Evolutionary conservation across 2,113 vertebrate species (phyloP).

Genomic region (Lagopus muta): DNA sequence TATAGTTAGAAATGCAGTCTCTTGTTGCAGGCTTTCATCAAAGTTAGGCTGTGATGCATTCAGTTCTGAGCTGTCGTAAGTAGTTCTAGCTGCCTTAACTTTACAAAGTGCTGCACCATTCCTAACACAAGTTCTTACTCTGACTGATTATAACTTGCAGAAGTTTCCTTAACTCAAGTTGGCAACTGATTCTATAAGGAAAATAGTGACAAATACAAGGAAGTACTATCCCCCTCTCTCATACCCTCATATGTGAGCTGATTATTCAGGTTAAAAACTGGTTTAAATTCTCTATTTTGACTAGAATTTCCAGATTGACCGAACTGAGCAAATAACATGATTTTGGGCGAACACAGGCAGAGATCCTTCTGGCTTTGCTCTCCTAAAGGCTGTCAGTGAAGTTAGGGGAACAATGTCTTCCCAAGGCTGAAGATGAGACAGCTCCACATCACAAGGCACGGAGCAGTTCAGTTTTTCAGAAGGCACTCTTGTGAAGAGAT

Average conservation of each 20-base stretch:
- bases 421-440: constrained; percentile 42
- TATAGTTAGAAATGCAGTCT: neutral
- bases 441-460: neutral
- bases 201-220: neutral
- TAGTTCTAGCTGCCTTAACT: neutral
- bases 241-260: neutral
- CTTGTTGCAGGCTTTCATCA: neutral
- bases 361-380: neutral
- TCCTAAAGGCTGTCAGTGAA: neutral
- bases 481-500: constrained; percentile 6
- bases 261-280: neutral
- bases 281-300: neutral
- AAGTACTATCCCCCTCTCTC: neutral
- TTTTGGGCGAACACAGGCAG: neutral
- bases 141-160: neutral
- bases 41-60: neutral
- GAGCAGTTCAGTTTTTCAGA: constrained; percentile 10
- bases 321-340: neutral
- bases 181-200: neutral
- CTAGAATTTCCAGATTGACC: neutral
- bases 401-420: neutral
- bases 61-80: neutral
- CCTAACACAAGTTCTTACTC: neutral
- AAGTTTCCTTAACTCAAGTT: neutral
- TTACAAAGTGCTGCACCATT: neutral